Conservation (phyloP, 2,113 vertebrate genomes). For the Grammomys dolichurus region DNA sequence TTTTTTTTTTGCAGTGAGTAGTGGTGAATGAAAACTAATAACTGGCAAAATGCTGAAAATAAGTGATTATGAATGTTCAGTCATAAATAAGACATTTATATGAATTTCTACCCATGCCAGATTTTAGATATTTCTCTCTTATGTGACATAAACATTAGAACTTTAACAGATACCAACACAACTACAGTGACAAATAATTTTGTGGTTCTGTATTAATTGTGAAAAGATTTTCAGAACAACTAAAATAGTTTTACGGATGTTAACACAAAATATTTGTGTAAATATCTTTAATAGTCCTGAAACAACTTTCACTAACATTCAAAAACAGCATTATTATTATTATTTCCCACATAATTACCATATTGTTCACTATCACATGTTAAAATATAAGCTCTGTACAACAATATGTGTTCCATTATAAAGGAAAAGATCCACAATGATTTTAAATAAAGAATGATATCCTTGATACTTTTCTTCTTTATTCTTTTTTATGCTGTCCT, state of each 20-base stretch:
- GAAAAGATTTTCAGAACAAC: background rate
- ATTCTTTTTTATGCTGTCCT: background rate
- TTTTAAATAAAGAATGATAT: conserved; percentile 76
- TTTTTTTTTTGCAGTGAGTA: background rate
- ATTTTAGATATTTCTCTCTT: background rate
- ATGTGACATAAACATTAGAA: background rate
- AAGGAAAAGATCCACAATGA: conserved; percentile 28
- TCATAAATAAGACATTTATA: too few relatives aligned
- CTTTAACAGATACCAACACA: background rate
- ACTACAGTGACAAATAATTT: background rate
- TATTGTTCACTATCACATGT: conserved; percentile 47
- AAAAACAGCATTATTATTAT: background rate
- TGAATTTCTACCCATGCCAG: too few relatives aligned
- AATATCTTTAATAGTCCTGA: background rate
- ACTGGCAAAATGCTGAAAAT: background rate
- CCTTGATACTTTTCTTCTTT: conserved; percentile 10
- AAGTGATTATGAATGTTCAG: background rate
- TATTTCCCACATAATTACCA: background rate
- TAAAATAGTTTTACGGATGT: background rate
- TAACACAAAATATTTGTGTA: background rate
- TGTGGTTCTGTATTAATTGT: background rate
- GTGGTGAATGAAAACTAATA: background rate
- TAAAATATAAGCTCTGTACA: conserved; percentile 62
- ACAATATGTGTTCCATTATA: conserved; percentile 48
- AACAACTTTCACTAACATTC: background rate